Evolutionary conservation across 2,888 invertebrate genomes (phyloP), one percentile per base, ranked within the genome.

Genomic region (Diloba caeruleocephala): DNA sequence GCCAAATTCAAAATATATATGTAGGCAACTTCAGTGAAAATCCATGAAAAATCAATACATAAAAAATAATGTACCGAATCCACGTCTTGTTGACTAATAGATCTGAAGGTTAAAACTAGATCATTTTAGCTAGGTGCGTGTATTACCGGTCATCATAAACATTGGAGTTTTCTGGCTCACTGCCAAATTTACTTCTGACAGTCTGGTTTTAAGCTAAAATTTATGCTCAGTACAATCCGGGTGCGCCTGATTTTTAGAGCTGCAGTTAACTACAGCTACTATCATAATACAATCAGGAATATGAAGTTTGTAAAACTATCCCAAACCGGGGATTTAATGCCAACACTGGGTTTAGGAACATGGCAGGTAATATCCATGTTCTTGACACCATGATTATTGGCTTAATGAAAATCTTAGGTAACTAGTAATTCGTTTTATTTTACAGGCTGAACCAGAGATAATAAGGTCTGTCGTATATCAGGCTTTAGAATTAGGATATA

Each of bases 321-420:
- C 39, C 90, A 90, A 72, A 89, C 92, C 1, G 79, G 82, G 26
- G 94, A 93, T 78, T 82, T 94, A 64, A 96, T 96, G 94, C 96
- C 96, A n/a, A 91, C 94, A 28, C 82, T 96, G 37, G 96, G 96
- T 17, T 88, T 96, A 70, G 96, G 96, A 39, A 96, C 96, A 28
- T 96, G 96, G 96, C 95, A 96, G 94, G 95, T 95, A 78, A 78
- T 8, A 80, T 68, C 43, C 44, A 39, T 39, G 31, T 37, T 44
- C 9, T 31, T 21, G 41, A 48, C 46, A 25, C n/a, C 19, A 25
- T 26, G 6, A n/a, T 41, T 0, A 6, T 21, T 23, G 3, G 15
- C 3, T 25, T 36, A 29, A 6, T 23, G 10, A 38, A 21, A 25
- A 46, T 46, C 13, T 8, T 51, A 56, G 45, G 42, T 60, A 46